Base-by-base conservation (phyloP, 23 tunicate species). In the Phallusia fumigata region DNA sequence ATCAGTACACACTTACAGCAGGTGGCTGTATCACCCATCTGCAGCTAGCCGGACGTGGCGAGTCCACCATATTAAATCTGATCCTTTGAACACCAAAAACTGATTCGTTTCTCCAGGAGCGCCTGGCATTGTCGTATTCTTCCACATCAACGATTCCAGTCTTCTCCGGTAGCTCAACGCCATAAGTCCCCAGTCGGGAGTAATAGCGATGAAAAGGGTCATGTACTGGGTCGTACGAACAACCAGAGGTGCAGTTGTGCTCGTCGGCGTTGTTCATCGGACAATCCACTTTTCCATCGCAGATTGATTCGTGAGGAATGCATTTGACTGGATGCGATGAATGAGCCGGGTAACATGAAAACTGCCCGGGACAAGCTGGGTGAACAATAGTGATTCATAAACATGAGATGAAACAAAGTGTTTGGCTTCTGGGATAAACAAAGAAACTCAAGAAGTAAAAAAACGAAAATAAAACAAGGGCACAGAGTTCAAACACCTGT, bases 301-400 rank as follows among this genome's bases (percentile, higher is more conserved):
- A 94, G 2, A 85, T 83, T n/a, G 73, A 53, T 16, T 80, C 74
- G 15, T 45, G 40, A n/a, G 98, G 69, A 64, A 94, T 79, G 82
- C 98, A 94, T 80, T 87, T 79, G 18, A 72, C 51, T 10, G 79
- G 79, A 18, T 28, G 72, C 31, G 8, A 12, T 16, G 87, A 85
- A 19, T 79, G 19, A 11, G 82, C 36, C 21, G 93, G 91, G 53
- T 86, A 82, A 75, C 98, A 94, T 19, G 90, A 78, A 49, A 94
- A 89, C 65, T 87, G 90, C 0, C 98, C 98, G 35, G 98, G 98
- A 78, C 98, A 94, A 53, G 81, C 98, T 93, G 82, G 47, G 47
- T 3, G 10, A 40, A 10, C 47, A 40, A 40, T 40, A 40, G n/a
- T 10, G 10, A 40, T 40, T 40, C 8, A 40, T 40, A 40, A 40